Conservation (phyloP, 2,797 vertebrate genomes). For the Eulemur albifrons region DNA sequence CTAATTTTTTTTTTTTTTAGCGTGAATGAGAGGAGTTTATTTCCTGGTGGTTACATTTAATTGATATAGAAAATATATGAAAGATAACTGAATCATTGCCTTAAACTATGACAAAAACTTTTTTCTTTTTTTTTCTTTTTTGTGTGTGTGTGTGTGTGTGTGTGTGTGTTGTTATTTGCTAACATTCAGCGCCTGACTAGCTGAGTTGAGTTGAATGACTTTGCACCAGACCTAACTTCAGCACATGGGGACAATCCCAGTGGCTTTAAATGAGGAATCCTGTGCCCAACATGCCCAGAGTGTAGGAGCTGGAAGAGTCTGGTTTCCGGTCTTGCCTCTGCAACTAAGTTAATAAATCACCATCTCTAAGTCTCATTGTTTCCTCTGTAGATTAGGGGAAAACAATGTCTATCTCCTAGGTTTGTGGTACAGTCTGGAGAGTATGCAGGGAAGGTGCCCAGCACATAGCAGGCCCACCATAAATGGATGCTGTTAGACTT, state of each 20-base stretch:
- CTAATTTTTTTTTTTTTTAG: not conserved
- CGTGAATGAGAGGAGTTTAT: not conserved
- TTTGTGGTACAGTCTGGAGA: not conserved
- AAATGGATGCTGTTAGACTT: no score
- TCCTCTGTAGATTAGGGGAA: not conserved
- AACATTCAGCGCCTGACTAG: not conserved
- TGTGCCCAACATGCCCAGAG: rapidly evolving
- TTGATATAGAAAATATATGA: not conserved
- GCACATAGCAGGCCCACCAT: not conserved
- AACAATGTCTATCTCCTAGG: not conserved
- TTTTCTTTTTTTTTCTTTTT: not conserved
- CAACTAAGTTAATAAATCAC: not conserved
- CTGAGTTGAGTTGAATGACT: not conserved
- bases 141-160: no score
- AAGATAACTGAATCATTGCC: not conserved
- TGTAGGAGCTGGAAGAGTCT: not conserved
- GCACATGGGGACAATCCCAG: rapidly evolving
- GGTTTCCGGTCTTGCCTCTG: not conserved
- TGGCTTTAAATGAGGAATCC: not conserved
- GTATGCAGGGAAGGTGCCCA: rapidly evolving
- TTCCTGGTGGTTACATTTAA: not conserved
- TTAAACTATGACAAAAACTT: not conserved
- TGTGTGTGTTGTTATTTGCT: not conserved
- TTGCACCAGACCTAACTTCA: not conserved
- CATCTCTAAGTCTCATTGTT: not conserved